phyloP scores from a whole-genome alignment of 2,888 invertebrate species.

The Lacanobia oleracea region DNA sequence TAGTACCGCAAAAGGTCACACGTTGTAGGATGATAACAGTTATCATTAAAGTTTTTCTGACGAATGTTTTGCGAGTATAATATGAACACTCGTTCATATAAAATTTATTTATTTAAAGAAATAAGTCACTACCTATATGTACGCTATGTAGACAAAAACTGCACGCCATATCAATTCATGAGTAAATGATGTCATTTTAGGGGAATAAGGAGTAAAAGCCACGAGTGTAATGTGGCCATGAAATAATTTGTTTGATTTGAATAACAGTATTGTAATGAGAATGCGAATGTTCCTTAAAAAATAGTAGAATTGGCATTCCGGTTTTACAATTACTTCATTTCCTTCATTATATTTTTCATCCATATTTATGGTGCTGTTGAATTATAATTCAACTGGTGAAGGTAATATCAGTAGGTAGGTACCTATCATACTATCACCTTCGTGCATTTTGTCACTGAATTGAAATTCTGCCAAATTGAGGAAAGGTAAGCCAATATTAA shows the following conservation, averaged over 20 bases:
- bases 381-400: not conserved
- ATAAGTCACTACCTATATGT: not conserved
- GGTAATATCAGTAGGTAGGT: no score
- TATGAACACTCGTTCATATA: constrained; percentile 6
- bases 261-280: no score
- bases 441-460: no score
- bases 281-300: no score
- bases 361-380: not conserved
- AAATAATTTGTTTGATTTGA: not conserved
- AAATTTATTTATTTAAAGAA: not conserved
- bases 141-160: constrained; percentile 12
- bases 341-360: not conserved
- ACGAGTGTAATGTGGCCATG: constrained; percentile 48
- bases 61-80: not conserved
- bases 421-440: not conserved
- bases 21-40: not conserved
- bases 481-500: not conserved
- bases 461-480: not conserved
- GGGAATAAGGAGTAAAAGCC: constrained; percentile 51
- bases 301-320: no score
- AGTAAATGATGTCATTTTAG: constrained; percentile 65
- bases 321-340: not conserved
- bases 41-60: constrained; percentile 2
- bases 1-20: not conserved
- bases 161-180: constrained; percentile 62